Evolutionary conservation across 1,140 invertebrate genomes (phyloP).

Genomic region (Eufriesea mexicana): DNA sequence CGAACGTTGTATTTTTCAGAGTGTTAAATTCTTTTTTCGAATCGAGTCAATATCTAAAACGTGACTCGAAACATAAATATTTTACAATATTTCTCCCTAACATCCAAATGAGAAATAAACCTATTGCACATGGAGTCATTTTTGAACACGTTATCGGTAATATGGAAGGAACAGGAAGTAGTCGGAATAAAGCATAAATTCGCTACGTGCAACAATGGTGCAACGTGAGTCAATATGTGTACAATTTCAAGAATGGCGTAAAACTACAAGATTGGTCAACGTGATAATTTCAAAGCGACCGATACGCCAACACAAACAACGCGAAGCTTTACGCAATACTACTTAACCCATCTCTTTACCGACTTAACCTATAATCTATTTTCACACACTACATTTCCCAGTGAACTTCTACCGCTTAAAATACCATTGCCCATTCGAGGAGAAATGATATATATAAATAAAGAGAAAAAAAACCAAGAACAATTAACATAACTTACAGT

Average conservation of each 20-base stretch:
- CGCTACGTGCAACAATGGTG: background rate
- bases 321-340: background rate
- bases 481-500: background rate
- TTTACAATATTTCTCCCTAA: background rate
- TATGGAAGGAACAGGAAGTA: background rate
- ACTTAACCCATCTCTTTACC: background rate
- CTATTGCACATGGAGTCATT: background rate
- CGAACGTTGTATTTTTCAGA: background rate
- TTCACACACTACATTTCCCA: background rate
- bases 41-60: background rate
- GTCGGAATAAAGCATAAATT: background rate
- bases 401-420: background rate
- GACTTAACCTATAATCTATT: background rate
- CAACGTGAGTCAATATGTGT: background rate
- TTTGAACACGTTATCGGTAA: background rate
- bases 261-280: background rate
- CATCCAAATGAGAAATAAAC: no score
- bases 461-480: background rate
- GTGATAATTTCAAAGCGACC: slow-evolving; percentile 1
- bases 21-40: background rate
- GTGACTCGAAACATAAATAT: background rate
- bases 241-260: background rate
- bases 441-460: no score
- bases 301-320: background rate
- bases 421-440: background rate